Evolutionary conservation across 2,113 vertebrate species (phyloP), one percentile per base, ranked within the genome.

Genomic region (Festucalex cinctus): DNA sequence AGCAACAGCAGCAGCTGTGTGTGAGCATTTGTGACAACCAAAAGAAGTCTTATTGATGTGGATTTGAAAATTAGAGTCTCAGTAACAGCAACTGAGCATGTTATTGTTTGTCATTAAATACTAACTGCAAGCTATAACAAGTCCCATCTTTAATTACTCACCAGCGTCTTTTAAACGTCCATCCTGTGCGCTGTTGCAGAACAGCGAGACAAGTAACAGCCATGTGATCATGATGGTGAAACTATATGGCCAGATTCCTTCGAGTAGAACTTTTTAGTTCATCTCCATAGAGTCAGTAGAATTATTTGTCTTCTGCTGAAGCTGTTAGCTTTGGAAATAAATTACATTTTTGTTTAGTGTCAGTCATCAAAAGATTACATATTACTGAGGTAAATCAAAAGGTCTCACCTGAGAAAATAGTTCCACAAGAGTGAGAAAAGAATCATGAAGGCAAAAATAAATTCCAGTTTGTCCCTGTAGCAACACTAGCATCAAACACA

Each of bases 141-240:
- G 20, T 36, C 6, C 16, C 12, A 59, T 1, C 2, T 65, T 0
- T 1, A 54, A 1, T 0, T n/a, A 73, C 82, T 86, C 53, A 86
- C 85, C 66, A 5, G 26, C 35, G 12, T 73, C 39, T 64, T 44
- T 41, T 24, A 24, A 49, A 39, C 19, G 32, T 56, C 37, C 51
- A 41, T 70, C 41, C 17, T 78, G 64, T 20, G 14, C n/a, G 12
- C 66, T 77, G 69, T 22, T 20, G 10, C 57, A 49, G 43, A 80
- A 12, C 20, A 82, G 49, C 8, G 61, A 73, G 13, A 67, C 20
- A 13, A 84, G 36, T 20, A 84, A 20, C 0, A 82, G 2, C 77
- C 77, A 77, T 5, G 3, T 3, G 24, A 77, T 67, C 73, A 73
- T 82, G 5, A 44, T 74, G 6, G 4, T 59, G 1, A 10, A 20